Evolutionary conservation across 2,888 invertebrate species (phyloP), one percentile per base, ranked within the genome.

Genomic region (Ormyrus pomaceus): DNA sequence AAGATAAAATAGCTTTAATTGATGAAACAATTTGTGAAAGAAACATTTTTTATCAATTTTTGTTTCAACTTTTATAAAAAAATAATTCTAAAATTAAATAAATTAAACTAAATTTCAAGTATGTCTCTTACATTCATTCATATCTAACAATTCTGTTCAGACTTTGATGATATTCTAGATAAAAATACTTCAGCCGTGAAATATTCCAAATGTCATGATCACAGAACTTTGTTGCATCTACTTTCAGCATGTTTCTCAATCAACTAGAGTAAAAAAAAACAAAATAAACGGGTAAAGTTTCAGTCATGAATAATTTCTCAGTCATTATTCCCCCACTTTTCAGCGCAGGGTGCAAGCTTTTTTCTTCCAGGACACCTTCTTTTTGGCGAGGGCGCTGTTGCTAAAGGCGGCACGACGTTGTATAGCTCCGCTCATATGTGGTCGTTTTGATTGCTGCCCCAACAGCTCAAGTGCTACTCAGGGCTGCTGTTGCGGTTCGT

Each of bases 331-430:
- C 7, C 19, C 19, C 19, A n/a, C 46, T 46, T 11, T 5, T 79
- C 72, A 82, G 65, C 71, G 79, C 19, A 72, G 45, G 5, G 55
- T n/a, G 65, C 69, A 55, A 58, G 64, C 19, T 61, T 82, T 82
- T 13, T 82, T 82, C 65, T 80, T 80, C 72, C 80, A 80, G 56
- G 80, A 66, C 10, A 80, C 77, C n/a, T 76, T 80, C 75, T 82
- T 82, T 19, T 80, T 82, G 50, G 69, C 62, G n/a, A 75, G 34
- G n/a, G 61, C 11, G 50, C 46, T 34, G 13, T 46, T 62, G 51
- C 64, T 82, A 50, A 68, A 74, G 11, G 71, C 78, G 3, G 68
- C 74, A 8, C 75, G 82, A 10, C 77, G 79, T 6, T 79, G 76
- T 5, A 50, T 45, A 5, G 79, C 50, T 51, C 73, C 77, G 19